Percentiles rank a stretch among this genome's conserved stretches.
These are phyloP conservation scores for Pipa parva DNA, from an alignment of 2,113 vertebrate genomes.

Conservation along the genomic window DNA sequence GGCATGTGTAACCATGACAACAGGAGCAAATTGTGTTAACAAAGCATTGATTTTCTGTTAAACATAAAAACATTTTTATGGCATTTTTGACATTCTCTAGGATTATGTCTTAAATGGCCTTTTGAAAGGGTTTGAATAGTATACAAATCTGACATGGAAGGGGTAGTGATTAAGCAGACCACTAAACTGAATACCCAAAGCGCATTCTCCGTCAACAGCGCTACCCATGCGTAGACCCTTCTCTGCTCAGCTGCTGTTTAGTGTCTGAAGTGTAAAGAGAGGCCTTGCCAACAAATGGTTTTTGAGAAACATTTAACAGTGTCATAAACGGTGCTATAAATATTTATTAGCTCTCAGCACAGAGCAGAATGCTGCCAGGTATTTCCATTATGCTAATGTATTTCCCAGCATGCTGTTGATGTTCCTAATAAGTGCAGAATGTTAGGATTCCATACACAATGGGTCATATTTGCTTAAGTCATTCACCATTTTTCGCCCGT, in stretches of 20 bases:
- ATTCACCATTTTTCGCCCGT: no score
- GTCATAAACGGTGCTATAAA: no score
- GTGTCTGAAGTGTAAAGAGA: neutral
- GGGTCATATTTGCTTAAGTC: no score
- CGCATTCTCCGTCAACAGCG: neutral
- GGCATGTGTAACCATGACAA: conserved; percentile 23
- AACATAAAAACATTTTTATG: conserved; percentile 43
- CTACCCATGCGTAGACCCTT: neutral
- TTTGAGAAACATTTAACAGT: no score
- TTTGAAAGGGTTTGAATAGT: conserved; percentile 32
- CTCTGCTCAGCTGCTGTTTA: neutral
- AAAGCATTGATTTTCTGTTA: conserved; percentile 41
- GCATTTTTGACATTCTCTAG: conserved; percentile 29
- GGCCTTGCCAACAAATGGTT: no score
- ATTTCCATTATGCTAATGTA: no score
- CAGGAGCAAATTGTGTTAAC: conserved; percentile 21
- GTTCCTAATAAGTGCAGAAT: no score
- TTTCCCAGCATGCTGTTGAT: no score
- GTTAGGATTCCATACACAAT: no score
- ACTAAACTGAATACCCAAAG: conserved; percentile 6
- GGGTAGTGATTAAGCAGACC: conserved; percentile 22
- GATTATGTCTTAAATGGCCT: conserved; percentile 29
- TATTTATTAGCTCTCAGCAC: no score
- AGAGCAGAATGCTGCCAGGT: no score
- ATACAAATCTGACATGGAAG: neutral